These are phyloP conservation scores for Stegana nigrithorax DNA, from an alignment of 2,888 invertebrate genomes.

Conservation along the genomic window DNA sequence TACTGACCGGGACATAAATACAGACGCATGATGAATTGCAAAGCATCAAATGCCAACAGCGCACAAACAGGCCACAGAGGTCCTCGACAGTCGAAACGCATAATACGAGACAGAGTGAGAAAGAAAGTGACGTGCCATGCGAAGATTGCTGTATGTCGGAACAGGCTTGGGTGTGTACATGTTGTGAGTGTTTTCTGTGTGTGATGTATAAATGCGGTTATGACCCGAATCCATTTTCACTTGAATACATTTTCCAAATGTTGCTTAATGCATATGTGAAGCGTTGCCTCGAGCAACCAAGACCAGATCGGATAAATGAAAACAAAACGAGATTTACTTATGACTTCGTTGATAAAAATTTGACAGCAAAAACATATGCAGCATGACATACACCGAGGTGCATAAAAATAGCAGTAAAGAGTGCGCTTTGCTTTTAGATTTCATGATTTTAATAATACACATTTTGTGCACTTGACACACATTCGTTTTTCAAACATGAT, in stretches of 20 bases:
- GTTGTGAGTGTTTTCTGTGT: conserved; percentile 2
- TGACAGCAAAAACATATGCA: too few relatives aligned
- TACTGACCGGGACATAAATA: background rate
- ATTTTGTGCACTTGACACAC: too few relatives aligned
- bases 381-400: too few relatives aligned
- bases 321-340: too few relatives aligned
- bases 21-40: background rate
- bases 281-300: too few relatives aligned
- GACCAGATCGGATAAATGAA: too few relatives aligned
- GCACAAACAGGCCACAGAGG: background rate
- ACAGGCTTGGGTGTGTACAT: conserved; percentile 28
- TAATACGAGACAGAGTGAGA: background rate
- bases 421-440: too few relatives aligned
- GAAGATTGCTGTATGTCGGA: background rate
- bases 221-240: conserved; percentile 54
- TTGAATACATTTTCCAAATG: conserved; percentile 40
- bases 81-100: background rate
- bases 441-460: too few relatives aligned
- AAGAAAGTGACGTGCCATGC: conserved; percentile 8
- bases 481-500: too few relatives aligned
- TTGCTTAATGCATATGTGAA: too few relatives aligned
- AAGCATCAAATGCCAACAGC: background rate
- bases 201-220: conserved; percentile 32
- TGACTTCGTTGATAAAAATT: too few relatives aligned
- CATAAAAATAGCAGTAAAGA: too few relatives aligned